Conservation (phyloP, 2,888 invertebrate genomes). For the Lissocephala sabroskyi region DNA sequence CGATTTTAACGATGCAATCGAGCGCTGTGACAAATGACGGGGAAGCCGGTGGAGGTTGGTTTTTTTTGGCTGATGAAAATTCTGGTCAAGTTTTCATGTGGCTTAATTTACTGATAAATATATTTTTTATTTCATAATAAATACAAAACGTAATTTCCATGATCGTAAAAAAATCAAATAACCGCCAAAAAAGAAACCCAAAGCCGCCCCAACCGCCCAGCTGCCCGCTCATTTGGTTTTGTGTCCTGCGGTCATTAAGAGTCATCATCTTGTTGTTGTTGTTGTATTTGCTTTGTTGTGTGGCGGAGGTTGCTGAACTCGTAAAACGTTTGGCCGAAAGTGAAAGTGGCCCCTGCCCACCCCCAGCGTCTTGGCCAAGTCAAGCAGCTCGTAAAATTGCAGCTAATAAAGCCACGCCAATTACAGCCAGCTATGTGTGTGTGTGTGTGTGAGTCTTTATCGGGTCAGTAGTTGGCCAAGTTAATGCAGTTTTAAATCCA, state of each 20-base stretch:
- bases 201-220: too few species aligned
- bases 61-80: slow-evolving; percentile 22
- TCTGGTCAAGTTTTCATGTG: slow-evolving; percentile 24
- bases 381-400: slow-evolving; percentile 40
- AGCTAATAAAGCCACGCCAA: slow-evolving; percentile 46
- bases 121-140: slow-evolving; percentile 57
- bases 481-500: slow-evolving; percentile 40
- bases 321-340: slow-evolving; percentile 42
- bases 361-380: slow-evolving; percentile 25
- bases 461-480: slow-evolving; percentile 13
- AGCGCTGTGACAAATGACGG: background rate
- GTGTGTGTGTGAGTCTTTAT: slow-evolving; percentile 1
- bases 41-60: too few species aligned
- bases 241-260: slow-evolving; percentile 59
- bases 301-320: slow-evolving; percentile 45
- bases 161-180: slow-evolving; percentile 41
- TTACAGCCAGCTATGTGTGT: background rate
- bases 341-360: slow-evolving; percentile 32
- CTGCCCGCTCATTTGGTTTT: slow-evolving; percentile 38
- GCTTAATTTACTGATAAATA: slow-evolving; percentile 65
- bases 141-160: slow-evolving; percentile 45
- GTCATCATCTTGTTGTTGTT: background rate
- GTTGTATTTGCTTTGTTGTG: background rate
- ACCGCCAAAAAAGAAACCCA: slow-evolving; percentile 15
- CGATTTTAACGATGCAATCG: slow-evolving; percentile 45